These are phyloP conservation scores for Ptilorrhoa leucosticta DNA, from an alignment of 2,113 vertebrate genomes.

Conservation along the genomic window DNA sequence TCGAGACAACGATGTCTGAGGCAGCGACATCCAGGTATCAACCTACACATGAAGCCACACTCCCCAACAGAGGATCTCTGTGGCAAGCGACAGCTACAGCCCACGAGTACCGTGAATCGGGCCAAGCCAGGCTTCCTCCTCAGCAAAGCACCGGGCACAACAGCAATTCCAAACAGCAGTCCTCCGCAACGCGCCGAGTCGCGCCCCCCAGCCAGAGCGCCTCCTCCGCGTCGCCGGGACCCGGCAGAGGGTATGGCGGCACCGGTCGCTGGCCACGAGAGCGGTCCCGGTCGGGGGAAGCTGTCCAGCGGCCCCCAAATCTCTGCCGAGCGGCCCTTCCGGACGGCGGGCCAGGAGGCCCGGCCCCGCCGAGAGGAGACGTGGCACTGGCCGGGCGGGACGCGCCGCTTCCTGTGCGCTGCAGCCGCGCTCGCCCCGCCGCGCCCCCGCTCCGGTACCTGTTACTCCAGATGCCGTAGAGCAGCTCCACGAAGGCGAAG, in stretches of 20 bases:
- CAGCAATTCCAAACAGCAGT: fast-evolving
- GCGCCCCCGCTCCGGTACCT: constrained; percentile 74
- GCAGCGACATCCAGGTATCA: background rate
- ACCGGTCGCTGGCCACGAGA: no score
- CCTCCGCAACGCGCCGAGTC: fast-evolving
- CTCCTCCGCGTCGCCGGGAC: background rate
- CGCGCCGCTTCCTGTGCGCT: constrained; percentile 1
- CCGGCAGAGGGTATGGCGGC: background rate
- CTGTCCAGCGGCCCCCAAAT: background rate
- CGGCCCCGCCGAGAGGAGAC: background rate
- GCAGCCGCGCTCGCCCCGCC: background rate
- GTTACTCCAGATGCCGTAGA: constrained; percentile 97
- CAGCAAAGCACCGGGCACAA: no score
- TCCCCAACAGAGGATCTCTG: background rate
- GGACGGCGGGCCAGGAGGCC: background rate
- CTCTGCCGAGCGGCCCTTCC: background rate
- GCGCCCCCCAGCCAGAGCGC: no score
- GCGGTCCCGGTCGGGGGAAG: background rate
- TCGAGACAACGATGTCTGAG: background rate
- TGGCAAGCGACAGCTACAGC: background rate
- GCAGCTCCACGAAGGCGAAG: constrained; percentile 94
- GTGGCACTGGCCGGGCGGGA: constrained; percentile 19
- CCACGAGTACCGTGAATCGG: fast-evolving
- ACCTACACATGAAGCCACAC: background rate
- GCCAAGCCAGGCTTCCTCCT: background rate